phyloP scores from a whole-genome alignment of 2,797 vertebrate genomes.

The Hirundo rustica region DNA sequence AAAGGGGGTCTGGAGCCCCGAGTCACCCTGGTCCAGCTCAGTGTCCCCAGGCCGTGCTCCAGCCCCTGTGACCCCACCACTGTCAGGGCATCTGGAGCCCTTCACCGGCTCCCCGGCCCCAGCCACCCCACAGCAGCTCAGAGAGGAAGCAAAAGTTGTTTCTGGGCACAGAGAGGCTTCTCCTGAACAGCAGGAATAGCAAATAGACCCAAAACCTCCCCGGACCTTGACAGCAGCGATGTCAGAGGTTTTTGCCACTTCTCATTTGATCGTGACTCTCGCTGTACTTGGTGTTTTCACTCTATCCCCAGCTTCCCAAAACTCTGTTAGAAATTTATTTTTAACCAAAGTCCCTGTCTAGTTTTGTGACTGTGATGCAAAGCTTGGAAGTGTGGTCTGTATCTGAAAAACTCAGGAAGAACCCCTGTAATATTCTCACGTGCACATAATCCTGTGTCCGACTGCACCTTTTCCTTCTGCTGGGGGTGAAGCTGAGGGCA shows the following conservation, averaged over 20 bases:
- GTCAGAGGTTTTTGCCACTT: neutral
- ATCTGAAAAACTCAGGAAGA: neutral
- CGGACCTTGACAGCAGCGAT: neutral
- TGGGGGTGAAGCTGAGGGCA: neutral
- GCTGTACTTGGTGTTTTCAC: neutral
- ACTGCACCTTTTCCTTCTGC: neutral
- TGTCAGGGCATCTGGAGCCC: neutral
- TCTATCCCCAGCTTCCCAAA: neutral
- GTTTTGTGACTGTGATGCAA: neutral
- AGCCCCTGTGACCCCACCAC: rapidly evolving
- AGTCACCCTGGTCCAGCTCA: neutral
- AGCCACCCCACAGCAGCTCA: neutral
- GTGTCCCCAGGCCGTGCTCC: neutral
- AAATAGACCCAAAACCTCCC: neutral
- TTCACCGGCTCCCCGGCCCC: rapidly evolving
- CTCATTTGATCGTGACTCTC: rapidly evolving
- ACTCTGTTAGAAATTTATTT: neutral
- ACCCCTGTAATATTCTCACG: neutral
- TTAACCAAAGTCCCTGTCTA: neutral
- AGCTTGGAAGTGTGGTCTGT: neutral
- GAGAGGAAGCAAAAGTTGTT: neutral
- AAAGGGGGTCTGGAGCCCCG: rapidly evolving
- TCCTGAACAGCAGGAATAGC: neutral
- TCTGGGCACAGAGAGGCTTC: neutral
- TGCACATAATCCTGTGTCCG: rapidly evolving